Evolutionary conservation across 1,140 invertebrate genomes (phyloP), one percentile per base, ranked within the genome.

Genomic region (Stegodyphus mimosarum): DNA sequence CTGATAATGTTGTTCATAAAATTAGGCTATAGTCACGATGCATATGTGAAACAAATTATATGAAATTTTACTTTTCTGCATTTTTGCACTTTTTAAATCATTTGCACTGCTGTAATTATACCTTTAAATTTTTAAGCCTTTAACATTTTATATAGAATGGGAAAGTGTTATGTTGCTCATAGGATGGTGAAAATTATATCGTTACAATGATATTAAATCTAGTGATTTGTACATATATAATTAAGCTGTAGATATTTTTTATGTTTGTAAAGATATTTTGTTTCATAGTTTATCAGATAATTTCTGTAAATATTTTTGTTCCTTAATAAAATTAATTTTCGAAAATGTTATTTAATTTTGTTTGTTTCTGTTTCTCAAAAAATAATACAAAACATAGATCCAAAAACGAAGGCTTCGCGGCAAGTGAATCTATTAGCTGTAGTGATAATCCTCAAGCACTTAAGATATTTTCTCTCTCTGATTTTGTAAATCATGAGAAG

Each of bases 271-370:
- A 69, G 51, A 78, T 52, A 52, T 64, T 78, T 52, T 69, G 63
- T 69, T 78, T 67, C 60, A 60, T 76, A 76, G 63, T 33, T 49
- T 48, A 67, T 53, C 67, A 17, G 52, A 55, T 64, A 7, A 76
- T 64, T 78, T 78, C 64, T 78, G 76, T 78, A 78, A 67, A 78
- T 78, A 78, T 78, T 78, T 78, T 15, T 69, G 76, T 78, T 78
- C 76, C 67, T 78, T 78, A 78, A 78, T 67, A 10, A 78, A 78
- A 18, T 67, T 78, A 52, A 78, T 78, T 78, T 78, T 78, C n/a
- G 55, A 78, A 78, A 78, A 33, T 33, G 33, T 33, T 33, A 33
- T 33, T 33, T 33, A 33, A 33, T 33, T 33, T 33, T 33, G 33
- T 33, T 33, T 33, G 33, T 33, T 33, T 33, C 33, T 33, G 3